phyloP scores from a whole-genome alignment of 1,140 invertebrate species.

The Lucilia sericata region DNA sequence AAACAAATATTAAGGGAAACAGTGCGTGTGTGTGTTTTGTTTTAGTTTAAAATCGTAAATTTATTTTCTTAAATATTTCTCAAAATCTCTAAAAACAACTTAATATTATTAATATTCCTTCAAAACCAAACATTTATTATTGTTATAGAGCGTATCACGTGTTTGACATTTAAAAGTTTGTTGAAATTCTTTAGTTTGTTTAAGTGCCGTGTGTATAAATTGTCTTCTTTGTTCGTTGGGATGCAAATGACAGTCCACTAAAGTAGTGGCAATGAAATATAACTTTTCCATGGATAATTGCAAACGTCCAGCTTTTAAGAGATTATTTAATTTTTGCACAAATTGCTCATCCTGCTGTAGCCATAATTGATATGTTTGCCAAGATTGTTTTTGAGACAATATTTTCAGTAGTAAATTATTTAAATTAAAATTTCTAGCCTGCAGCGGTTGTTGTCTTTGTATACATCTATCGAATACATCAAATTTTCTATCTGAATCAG shows the following conservation, averaged over 20 bases:
- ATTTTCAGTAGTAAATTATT: conserved; percentile 56
- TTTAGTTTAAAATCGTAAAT: not conserved
- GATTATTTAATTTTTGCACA: conserved; percentile 49
- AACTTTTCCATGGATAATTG: conserved; percentile 54
- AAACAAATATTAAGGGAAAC: too few relatives aligned
- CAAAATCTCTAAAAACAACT: too few relatives aligned
- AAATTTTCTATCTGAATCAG: conserved; percentile 58
- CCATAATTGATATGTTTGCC: conserved; percentile 54
- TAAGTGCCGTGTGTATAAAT: conserved; percentile 53
- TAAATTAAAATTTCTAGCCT: conserved; percentile 39
- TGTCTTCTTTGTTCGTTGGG: conserved; percentile 51
- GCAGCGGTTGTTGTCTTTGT: conserved; percentile 1
- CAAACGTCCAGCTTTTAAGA: conserved; percentile 52
- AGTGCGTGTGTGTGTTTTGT: too few relatives aligned
- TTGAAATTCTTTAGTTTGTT: conserved; percentile 55
- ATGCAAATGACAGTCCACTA: conserved; percentile 53
- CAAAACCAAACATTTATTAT: conserved; percentile 45
- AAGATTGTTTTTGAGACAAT: conserved; percentile 53
- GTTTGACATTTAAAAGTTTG: conserved; percentile 56
- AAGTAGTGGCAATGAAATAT: conserved; percentile 56
- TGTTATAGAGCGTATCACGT: conserved; percentile 50
- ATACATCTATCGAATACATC: conserved; percentile 53
- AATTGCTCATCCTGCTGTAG: conserved; percentile 45
- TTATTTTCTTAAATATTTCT: not conserved
- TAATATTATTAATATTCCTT: conserved; percentile 17